Conservation (phyloP, 2,113 vertebrate species). For the Pogona vitticeps region DNA sequence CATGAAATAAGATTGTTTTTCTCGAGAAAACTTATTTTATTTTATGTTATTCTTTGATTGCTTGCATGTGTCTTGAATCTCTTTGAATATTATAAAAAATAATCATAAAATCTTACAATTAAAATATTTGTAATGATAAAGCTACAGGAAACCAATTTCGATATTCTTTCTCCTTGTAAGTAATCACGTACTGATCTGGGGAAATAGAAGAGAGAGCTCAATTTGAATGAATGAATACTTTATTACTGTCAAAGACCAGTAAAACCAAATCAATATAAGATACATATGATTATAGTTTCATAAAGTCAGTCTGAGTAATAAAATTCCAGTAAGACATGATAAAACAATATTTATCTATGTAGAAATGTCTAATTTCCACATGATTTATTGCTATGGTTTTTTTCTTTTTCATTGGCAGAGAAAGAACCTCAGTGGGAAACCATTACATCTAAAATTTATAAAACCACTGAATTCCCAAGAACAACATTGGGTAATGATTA, state of each 20-base stretch:
- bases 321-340: too few species aligned
- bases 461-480: constrained; percentile 20
- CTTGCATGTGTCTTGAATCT: neutral
- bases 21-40: neutral
- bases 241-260: too few species aligned
- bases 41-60: too few species aligned
- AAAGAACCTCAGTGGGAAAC: constrained; percentile 46
- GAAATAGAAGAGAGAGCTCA: neutral
- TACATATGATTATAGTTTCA: too few species aligned
- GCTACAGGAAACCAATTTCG: neutral
- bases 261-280: too few species aligned
- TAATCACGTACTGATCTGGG: neutral
- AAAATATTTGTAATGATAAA: neutral
- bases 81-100: neutral
- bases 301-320: too few species aligned
- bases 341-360: constrained; percentile 20
- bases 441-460: constrained; percentile 46
- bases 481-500: constrained; percentile 15
- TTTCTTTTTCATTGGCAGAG: constrained; percentile 37
- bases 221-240: too few species aligned
- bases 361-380: constrained; percentile 8
- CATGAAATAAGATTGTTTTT: neutral
- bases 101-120: neutral
- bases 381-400: constrained; percentile 32
- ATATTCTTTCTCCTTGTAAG: constrained; percentile 24